Conservation (phyloP, 2,113 vertebrate genomes). For the Struthidea cinerea region DNA sequence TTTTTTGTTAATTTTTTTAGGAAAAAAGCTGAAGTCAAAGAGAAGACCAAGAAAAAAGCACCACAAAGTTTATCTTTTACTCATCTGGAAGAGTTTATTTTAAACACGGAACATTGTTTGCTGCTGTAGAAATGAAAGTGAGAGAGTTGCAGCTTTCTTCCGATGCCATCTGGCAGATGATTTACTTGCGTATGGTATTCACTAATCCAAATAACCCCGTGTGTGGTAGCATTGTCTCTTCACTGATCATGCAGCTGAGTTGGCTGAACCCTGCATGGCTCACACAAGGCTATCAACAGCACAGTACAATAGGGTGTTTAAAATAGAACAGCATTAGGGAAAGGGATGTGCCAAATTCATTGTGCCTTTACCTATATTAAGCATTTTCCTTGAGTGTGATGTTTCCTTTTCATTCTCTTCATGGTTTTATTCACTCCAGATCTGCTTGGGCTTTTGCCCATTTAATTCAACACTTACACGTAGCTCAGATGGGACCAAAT, state of each 20-base stretch:
- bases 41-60: slow-evolving; percentile 66
- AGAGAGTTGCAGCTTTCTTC: slow-evolving; percentile 74
- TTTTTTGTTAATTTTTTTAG: background rate
- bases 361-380: slow-evolving; percentile 1
- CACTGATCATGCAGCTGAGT: slow-evolving; percentile 62
- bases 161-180: slow-evolving; percentile 78
- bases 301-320: slow-evolving; percentile 40
- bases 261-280: slow-evolving; percentile 72
- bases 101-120: slow-evolving; percentile 79
- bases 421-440: background rate
- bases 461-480: background rate
- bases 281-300: slow-evolving; percentile 59
- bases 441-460: background rate
- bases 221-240: slow-evolving; percentile 73
- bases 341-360: background rate
- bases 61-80: slow-evolving; percentile 75
- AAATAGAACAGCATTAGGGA: slow-evolving; percentile 33
- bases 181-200: slow-evolving; percentile 72
- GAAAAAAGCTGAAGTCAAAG: slow-evolving; percentile 46
- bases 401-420: background rate
- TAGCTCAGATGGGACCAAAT: background rate
- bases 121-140: slow-evolving; percentile 79
- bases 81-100: slow-evolving; percentile 88
- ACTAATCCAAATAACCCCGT: slow-evolving; percentile 76
- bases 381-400: background rate